Percentiles rank a stretch among this genome's conserved stretches.
Conservation (phyloP, 2,797 vertebrate species). For the Myotis findleyi region DNA sequence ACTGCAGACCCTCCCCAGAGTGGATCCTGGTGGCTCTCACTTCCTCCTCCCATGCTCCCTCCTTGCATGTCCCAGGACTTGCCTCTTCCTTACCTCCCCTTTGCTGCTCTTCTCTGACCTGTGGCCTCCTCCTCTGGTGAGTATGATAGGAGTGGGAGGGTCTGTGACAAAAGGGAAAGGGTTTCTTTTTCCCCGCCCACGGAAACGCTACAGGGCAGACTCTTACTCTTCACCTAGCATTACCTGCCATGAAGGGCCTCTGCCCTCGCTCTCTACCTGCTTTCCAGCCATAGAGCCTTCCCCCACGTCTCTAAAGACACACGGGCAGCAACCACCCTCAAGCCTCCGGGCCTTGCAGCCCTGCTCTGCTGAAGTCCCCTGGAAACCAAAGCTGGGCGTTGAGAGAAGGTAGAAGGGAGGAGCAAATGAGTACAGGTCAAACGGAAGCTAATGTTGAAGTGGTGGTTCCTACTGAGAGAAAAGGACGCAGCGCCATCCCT, state of each 20-base stretch:
- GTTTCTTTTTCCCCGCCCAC: not conserved
- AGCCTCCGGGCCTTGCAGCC: not conserved
- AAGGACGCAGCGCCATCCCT: not conserved
- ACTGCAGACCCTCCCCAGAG: not conserved
- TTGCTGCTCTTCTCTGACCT: not conserved
- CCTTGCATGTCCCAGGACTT: too few relatives aligned
- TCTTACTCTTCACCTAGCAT: not conserved
- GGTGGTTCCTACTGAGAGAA: not conserved
- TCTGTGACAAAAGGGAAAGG: not conserved
- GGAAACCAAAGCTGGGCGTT: not conserved
- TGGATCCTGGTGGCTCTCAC: not conserved
- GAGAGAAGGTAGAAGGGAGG: not conserved
- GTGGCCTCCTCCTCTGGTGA: not conserved
- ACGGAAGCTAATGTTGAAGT: not conserved
- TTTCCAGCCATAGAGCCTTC: not conserved
- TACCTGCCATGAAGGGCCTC: not conserved
- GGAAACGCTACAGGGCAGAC: not conserved
- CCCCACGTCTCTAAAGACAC: not conserved
- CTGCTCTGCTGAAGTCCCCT: not conserved
- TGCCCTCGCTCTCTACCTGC: not conserved
- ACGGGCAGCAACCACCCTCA: rapidly evolving
- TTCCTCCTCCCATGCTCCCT: not conserved
- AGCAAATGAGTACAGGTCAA: not conserved
- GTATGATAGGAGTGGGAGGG: not conserved
- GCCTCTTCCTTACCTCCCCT: not conserved